A percentile compares a stretch with the other conserved stretches of the same genome.
Conservation (phyloP, 1,140 invertebrate species). For the Musca vetustissima region DNA sequence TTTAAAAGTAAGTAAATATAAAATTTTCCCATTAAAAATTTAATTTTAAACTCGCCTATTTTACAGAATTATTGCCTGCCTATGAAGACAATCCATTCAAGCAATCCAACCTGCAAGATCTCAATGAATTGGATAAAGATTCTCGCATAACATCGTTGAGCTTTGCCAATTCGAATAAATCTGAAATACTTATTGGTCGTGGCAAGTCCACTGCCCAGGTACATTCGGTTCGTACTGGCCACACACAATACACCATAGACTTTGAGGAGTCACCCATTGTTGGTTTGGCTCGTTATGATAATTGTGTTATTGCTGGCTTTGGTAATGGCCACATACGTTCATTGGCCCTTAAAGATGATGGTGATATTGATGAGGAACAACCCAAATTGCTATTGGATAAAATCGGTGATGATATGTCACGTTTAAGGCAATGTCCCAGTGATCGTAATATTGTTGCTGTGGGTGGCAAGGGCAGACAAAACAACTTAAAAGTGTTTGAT, state of each 20-base stretch:
- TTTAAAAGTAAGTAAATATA: slow-evolving; percentile 48
- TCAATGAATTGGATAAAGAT: slow-evolving; percentile 58
- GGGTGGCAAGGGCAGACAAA: slow-evolving; percentile 60
- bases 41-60: background rate
- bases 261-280: slow-evolving; percentile 43
- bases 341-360: slow-evolving; percentile 27
- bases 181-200: slow-evolving; percentile 67
- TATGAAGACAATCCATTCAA: slow-evolving; percentile 41
- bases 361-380: slow-evolving; percentile 11
- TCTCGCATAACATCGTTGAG: slow-evolving; percentile 66
- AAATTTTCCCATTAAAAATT: background rate
- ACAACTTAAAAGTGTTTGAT: slow-evolving; percentile 61
- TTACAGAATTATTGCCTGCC: slow-evolving; percentile 40
- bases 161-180: slow-evolving; percentile 69
- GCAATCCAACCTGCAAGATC: slow-evolving; percentile 57
- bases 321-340: slow-evolving; percentile 45
- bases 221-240: slow-evolving; percentile 31
- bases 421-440: slow-evolving; percentile 55
- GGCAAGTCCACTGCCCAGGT: slow-evolving; percentile 40
- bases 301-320: slow-evolving; percentile 46
- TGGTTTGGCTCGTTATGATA: slow-evolving; percentile 44
- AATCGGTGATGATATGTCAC: slow-evolving; percentile 46
- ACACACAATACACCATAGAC: slow-evolving; percentile 23
- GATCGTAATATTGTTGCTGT: slow-evolving; percentile 48
- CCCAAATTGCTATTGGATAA: slow-evolving; percentile 26